Percentiles rank a stretch among this genome's conserved stretches.
Conservation (phyloP, 1,140 invertebrate genomes). For the Linepithema humile region DNA sequence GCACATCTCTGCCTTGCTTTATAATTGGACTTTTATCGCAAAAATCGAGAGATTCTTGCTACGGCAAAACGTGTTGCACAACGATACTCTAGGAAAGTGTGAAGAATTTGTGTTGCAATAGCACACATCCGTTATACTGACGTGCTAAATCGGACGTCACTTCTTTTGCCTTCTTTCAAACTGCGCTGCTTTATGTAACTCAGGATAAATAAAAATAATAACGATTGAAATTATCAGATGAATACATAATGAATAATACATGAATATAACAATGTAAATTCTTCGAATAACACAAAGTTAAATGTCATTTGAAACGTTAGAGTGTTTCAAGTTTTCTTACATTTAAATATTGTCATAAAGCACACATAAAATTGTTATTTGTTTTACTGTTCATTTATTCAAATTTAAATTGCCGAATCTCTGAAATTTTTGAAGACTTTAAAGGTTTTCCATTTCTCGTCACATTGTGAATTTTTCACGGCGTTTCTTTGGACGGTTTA, state of each 20-base stretch:
- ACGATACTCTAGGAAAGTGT: neutral
- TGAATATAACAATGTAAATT: neutral
- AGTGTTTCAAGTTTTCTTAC: too few species aligned
- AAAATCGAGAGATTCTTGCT: slow-evolving; percentile 17
- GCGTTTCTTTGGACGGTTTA: too few species aligned
- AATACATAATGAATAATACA: neutral
- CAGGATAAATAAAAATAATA: slow-evolving; percentile 9
- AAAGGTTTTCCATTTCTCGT: neutral
- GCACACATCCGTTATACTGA: neutral
- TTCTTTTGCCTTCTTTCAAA: neutral
- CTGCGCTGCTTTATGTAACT: neutral
- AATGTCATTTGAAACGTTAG: too few species aligned
- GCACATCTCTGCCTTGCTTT: slow-evolving; percentile 13
- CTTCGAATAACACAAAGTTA: too few species aligned
- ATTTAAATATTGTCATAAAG: too few species aligned
- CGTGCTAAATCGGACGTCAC: neutral
- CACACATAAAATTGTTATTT: too few species aligned
- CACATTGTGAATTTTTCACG: neutral
- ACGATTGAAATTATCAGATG: neutral
- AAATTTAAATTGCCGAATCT: too few species aligned
- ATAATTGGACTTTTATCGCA: slow-evolving; percentile 25
- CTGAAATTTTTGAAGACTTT: neutral
- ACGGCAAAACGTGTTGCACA: neutral
- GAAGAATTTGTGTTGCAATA: neutral
- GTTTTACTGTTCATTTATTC: too few species aligned